Percentiles rank a stretch among this genome's conserved stretches.
Conservation (phyloP, 2,797 vertebrate genomes). For the Perdix hodgsoniae region DNA sequence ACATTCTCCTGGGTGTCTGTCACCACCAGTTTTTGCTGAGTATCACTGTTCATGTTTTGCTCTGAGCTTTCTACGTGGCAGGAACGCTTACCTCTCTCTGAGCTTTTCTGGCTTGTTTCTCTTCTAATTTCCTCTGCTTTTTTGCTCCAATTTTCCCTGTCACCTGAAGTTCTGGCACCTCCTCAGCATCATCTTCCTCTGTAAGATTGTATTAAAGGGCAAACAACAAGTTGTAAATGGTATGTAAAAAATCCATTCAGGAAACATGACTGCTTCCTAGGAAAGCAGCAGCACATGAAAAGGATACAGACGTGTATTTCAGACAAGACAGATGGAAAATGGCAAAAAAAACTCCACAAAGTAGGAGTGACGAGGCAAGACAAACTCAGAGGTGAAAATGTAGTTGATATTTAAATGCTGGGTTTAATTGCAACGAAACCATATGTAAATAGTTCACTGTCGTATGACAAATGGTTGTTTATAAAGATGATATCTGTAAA, state of each 20-base stretch:
- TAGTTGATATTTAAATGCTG: background rate
- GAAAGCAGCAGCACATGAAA: slow-evolving; percentile 31
- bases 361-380: slow-evolving; percentile 15
- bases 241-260: background rate
- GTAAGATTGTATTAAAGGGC: background rate
- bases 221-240: background rate
- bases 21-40: background rate
- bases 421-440: background rate
- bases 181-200: slow-evolving; percentile 81
- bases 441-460: background rate
- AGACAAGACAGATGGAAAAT: slow-evolving; percentile 50
- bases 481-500: background rate
- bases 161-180: slow-evolving; percentile 79
- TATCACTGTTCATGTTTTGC: background rate
- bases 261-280: background rate
- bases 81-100: slow-evolving; percentile 90
- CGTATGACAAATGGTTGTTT: background rate
- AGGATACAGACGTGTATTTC: background rate
- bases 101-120: slow-evolving; percentile 93
- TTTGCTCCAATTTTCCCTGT: slow-evolving; percentile 92
- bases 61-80: slow-evolving; percentile 11
- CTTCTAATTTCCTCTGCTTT: slow-evolving; percentile 94
- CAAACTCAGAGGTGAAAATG: background rate
- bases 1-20: background rate
- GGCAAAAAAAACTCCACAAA: background rate